Evolutionary conservation across 2,888 invertebrate genomes (phyloP).

Genomic region (Coenonympha glycerion): DNA sequence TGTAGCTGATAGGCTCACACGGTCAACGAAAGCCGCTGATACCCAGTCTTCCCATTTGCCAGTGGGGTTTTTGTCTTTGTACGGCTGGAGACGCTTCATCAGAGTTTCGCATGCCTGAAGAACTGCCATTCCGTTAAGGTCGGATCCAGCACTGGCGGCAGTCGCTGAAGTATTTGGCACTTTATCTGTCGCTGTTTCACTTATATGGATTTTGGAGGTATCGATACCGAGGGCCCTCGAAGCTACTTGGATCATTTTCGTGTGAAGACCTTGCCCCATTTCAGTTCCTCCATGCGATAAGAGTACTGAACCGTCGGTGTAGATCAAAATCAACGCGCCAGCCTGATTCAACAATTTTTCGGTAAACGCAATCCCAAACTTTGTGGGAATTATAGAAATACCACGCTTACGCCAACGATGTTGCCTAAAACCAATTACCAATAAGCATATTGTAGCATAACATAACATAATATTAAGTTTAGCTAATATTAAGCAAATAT

Average conservation of each 20-base stretch:
- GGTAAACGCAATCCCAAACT: constrained; percentile 89
- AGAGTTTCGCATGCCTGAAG: constrained; percentile 87
- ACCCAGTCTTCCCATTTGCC: constrained; percentile 92
- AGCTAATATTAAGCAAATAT: background rate
- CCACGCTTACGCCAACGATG: constrained; percentile 93
- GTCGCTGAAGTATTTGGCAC: constrained; percentile 94
- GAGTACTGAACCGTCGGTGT: constrained; percentile 91
- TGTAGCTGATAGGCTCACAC: constrained; percentile 86
- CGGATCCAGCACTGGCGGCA: constrained; percentile 91
- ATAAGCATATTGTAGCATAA: background rate
- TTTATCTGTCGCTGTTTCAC: constrained; percentile 91
- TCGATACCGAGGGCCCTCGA: constrained; percentile 83
- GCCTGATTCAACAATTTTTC: constrained; percentile 86
- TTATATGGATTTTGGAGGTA: constrained; percentile 83
- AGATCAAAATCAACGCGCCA: constrained; percentile 91
- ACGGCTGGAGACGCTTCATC: constrained; percentile 82
- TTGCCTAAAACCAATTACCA: constrained; percentile 65
- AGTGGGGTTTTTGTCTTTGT: constrained; percentile 83
- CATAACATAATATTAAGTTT: background rate
- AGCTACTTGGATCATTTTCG: constrained; percentile 95
- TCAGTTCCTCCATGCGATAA: constrained; percentile 95
- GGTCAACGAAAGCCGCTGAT: constrained; percentile 82
- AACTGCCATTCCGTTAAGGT: constrained; percentile 94
- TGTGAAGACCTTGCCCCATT: constrained; percentile 98
- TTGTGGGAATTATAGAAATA: constrained; percentile 86